Conservation (phyloP, 2,797 vertebrate genomes). For the Molossus molossus region DNA sequence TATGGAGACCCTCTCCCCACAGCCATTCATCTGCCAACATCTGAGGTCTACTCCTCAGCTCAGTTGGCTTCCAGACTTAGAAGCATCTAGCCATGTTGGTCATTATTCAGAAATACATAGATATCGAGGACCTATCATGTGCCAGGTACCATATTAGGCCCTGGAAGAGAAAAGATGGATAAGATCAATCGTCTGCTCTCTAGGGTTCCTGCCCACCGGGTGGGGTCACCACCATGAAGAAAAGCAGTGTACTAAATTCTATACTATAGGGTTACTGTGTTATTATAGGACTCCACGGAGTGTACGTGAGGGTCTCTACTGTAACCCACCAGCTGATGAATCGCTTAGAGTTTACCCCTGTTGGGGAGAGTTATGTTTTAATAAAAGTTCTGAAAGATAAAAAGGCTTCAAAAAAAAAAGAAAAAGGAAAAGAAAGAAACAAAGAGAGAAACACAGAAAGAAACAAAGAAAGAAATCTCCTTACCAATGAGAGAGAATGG, state of each 20-base stretch:
- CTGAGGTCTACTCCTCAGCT: background rate
- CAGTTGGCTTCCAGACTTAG: background rate
- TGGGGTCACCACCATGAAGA: background rate
- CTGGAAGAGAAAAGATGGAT: background rate
- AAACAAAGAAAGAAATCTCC: background rate
- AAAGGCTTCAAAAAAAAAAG: constrained; percentile 24
- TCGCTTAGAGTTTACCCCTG: background rate
- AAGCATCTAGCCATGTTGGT: background rate
- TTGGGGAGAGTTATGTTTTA: background rate
- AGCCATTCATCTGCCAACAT: background rate
- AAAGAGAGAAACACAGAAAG: too few relatives aligned
- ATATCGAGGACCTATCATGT: background rate
- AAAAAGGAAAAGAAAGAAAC: background rate
- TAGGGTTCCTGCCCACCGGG: background rate
- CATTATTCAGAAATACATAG: background rate
- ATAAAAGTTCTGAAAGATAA: background rate
- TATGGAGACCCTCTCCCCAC: background rate
- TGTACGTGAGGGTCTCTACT: fast-evolving
- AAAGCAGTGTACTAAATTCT: background rate
- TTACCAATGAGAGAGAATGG: background rate
- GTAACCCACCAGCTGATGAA: background rate
- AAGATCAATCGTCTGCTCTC: background rate
- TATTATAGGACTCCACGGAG: background rate
- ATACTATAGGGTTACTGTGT: background rate
- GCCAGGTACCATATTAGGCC: background rate